Percentiles rank a stretch among this genome's conserved stretches.
Evolutionary conservation across 2,888 invertebrate genomes (phyloP).

Genomic region (Agonopterix heracliana): DNA sequence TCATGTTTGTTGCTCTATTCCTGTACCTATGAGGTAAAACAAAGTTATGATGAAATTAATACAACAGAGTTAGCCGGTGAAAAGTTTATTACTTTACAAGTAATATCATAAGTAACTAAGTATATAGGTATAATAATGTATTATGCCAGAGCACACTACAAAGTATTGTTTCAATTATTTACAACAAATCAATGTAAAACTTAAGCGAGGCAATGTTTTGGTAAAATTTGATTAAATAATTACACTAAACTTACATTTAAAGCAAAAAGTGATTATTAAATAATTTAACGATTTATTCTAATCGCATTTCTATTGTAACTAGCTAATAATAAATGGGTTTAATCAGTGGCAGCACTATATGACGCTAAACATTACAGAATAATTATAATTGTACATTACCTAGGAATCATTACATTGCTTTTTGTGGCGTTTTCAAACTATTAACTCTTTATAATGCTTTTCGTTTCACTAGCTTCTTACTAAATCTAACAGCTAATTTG

Average conservation of each 20-base stretch:
- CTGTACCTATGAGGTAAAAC: no score
- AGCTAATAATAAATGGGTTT: background rate
- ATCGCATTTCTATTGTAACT: slow-evolving; percentile 5
- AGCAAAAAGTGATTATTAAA: slow-evolving; percentile 1
- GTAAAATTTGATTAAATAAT: slow-evolving; percentile 67
- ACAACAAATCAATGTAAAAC: slow-evolving; percentile 58
- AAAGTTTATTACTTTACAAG: slow-evolving; percentile 58
- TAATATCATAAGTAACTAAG: slow-evolving; percentile 25
- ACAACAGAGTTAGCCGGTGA: slow-evolving; percentile 43
- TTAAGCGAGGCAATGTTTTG: slow-evolving; percentile 74
- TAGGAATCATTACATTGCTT: slow-evolving; percentile 52
- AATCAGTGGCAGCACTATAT: background rate
- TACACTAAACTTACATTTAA: slow-evolving; percentile 28
- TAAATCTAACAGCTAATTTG: slow-evolving; percentile 23
- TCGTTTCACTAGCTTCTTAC: slow-evolving; percentile 26
- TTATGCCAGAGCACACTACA: slow-evolving; percentile 68
- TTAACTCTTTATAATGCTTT: slow-evolving; percentile 26
- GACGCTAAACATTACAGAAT: background rate
- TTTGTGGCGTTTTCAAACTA: slow-evolving; percentile 33
- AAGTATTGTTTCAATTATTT: slow-evolving; percentile 51
- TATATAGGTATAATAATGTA: slow-evolving; percentile 48
- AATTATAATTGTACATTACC: slow-evolving; percentile 47
- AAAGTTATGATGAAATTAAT: no score
- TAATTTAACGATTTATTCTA: background rate
- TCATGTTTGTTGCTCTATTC: no score